Evolutionary conservation across 2,797 vertebrate species (phyloP), one percentile per base, ranked within the genome.

Genomic region (Acanthurus lineatus): DNA sequence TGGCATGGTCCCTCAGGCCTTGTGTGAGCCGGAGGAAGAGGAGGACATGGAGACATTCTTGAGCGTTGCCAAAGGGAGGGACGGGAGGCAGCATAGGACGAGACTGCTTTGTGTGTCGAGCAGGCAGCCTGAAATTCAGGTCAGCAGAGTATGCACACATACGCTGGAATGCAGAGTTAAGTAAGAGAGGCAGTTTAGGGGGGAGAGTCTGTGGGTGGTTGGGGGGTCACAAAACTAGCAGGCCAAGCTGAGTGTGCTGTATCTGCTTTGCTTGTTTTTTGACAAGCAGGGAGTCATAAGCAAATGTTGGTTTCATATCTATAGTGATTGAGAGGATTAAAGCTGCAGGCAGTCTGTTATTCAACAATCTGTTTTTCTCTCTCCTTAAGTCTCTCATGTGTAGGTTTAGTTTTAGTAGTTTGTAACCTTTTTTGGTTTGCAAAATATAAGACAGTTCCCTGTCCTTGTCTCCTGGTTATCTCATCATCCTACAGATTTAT

Each of bases 91-190:
- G 76, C 2, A 57, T 58, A 59, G 80, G 84, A 92, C 73, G 79
- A 85, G 90, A 82, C 84, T 80, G 77, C 80, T 72, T 61, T 83
- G 76, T 86, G 84, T 88, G 86, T 84, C 25, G 73, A 83, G 51
- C 75, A 83, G 84, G 77, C 86, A 74, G 86, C 76, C 77, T 89
- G 89, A 92, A 92, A 94, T 91, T 89, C 81, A 93, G 91, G 93
- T 92, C 94, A 94, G 88, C 90, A 47, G 85, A 91, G 88, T 80
- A 83, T 62, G 71, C 82, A 89, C 84, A 83, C 87, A 89, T 77
- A 76, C 76, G 54, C 86, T 90, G 91, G 91, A 94, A 93, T 94
- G 91, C 76, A 63, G 86, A 84, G 90, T 94, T 91, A 92, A 88
- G 93, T 92, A 94, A 92, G 81, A 88, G 83, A 81, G 80, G 81